phyloP scores from a whole-genome alignment of 2,797 vertebrate species.

The Myotis myotis region DNA sequence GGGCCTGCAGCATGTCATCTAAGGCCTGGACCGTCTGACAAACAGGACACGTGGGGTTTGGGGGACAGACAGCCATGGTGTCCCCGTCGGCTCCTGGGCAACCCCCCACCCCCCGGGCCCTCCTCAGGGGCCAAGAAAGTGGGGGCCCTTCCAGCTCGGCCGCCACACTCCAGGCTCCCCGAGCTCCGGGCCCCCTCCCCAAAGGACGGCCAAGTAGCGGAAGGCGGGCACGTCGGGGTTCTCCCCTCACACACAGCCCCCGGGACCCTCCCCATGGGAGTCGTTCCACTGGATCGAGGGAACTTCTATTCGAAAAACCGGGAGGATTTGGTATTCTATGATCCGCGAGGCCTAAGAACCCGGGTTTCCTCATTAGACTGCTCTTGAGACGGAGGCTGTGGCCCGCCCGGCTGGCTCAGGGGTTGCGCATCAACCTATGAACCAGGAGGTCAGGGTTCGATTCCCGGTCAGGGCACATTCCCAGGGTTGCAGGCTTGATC shows the following conservation, averaged over 20 bases:
- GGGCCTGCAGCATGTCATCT: conserved; percentile 66
- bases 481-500: too few relatives aligned
- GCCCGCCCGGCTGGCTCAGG: too few relatives aligned
- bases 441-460: too few relatives aligned
- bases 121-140: background rate
- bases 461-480: too few relatives aligned
- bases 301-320: background rate
- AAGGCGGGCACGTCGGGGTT: too few relatives aligned
- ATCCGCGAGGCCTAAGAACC: background rate
- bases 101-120: background rate
- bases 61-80: accelerated
- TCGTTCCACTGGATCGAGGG: too few relatives aligned
- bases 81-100: background rate
- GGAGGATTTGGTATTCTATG: background rate
- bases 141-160: background rate
- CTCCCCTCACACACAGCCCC: background rate
- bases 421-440: too few relatives aligned
- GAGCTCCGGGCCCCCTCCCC: too few relatives aligned
- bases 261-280: accelerated
- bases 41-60: background rate
- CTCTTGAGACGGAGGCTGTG: background rate
- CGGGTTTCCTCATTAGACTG: background rate
- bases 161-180: background rate
- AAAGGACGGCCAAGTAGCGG: too few relatives aligned
- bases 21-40: conserved; percentile 55